phyloP scores from a whole-genome alignment of 37 sponge, comb jelly and placozoan genomes.

The Theonella swinhoei region DNA sequence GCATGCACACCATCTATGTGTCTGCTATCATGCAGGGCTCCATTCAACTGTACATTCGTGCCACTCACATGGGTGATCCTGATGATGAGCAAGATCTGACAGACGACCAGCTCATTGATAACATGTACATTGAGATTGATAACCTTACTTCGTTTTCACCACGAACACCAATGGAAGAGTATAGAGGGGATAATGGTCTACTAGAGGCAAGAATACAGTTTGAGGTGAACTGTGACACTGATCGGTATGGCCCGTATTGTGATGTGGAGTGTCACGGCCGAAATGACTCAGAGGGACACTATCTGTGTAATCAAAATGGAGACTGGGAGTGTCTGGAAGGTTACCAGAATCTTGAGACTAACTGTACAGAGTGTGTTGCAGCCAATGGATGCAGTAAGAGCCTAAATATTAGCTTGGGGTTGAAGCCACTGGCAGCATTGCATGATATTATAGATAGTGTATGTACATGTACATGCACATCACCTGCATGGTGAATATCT shows the following conservation, averaged over 20 bases:
- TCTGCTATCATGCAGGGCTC: conserved; percentile 5
- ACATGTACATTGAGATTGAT: not conserved
- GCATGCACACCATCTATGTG: too few relatives aligned
- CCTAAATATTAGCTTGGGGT: too few relatives aligned
- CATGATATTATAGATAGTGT: too few relatives aligned
- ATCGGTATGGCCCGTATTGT: conserved; percentile 19
- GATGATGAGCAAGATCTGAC: not conserved
- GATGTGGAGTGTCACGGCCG: not conserved
- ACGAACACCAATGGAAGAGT: not conserved
- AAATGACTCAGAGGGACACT: conserved; percentile 10
- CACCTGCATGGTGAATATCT: not conserved
- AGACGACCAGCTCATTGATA: conserved; percentile 7
- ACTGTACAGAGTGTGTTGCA: conserved; percentile 25
- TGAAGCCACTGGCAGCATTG: too few relatives aligned
- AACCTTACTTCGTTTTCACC: not conserved
- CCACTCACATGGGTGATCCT: not conserved
- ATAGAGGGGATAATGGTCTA: not conserved
- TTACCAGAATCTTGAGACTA: conserved; percentile 2
- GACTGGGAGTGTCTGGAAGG: conserved; percentile 11
- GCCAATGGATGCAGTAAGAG: conserved; percentile 2
- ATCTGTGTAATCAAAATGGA: conserved; percentile 7
- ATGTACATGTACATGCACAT: not conserved
- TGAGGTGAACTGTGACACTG: not conserved
- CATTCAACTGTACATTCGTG: conserved; percentile 6
- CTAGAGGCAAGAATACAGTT: not conserved